Evolutionary conservation across 2,888 invertebrate genomes (phyloP), one percentile per base, ranked within the genome.

Genomic region (Dryobotodes eremita): DNA sequence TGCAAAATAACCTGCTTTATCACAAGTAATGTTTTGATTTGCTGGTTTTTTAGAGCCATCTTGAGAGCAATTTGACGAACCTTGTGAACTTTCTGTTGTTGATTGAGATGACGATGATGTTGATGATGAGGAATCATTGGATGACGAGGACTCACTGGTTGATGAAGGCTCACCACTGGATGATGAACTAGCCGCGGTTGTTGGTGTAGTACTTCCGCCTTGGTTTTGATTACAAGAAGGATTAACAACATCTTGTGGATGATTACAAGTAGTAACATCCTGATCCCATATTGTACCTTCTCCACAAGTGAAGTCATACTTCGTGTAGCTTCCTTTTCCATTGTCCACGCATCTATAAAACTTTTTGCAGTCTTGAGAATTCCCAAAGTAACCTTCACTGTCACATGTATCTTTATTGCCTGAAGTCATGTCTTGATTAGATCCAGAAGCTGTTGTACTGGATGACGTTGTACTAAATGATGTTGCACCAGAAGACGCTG

Each of bases 221-320:
- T 89, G 89, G 71, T 77, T 86, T 80, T 89, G 82, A 77, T 90
- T 88, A 89, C 97, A 97, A 26, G 95, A 94, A 23, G 94, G 94
- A 80, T 94, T 94, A 64, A 84, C 84, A 36, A 97, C 96, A 85
- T 96, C 95, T 88, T 93, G 91, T 71, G 96, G 96, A 90, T 96
- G 95, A 90, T 97, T 97, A 88, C 97, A 97, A 55, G 93, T 92
- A 64, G 90, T 92, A 66, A 97, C 91, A 68, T 96, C 96, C 90
- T 97, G 97, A 92, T 98, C 98, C 98, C 98, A 98, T n/a, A 97
- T 98, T 0, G 98, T 98, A 55, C 98, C 98, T 70, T 97, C 97
- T 0, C 97, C 98, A 89, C 98, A 98, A 57, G 94, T 94, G 88
- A 97, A 98, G 26, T 98, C 97, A 88, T 97, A 97, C 92, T 97